Base-by-base conservation (phyloP, 1,140 invertebrate species). In the Ceratina japonica region DNA sequence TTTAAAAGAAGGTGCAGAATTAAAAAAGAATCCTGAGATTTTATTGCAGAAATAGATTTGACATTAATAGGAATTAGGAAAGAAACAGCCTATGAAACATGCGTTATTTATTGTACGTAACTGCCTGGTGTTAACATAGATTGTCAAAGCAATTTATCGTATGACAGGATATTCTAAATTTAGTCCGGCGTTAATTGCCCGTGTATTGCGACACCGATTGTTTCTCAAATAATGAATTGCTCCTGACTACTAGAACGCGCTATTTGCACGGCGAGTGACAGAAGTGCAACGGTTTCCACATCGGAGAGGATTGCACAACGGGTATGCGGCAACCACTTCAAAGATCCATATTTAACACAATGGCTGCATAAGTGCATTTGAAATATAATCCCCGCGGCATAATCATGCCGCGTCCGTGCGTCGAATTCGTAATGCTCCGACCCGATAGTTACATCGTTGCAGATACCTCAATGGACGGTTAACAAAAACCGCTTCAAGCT, bases 261-360 rank as follows among this genome's bases (percentile, higher is more conserved):
- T 10, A 8, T 72, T 72, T 72, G 56, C 70, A 61, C 56, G 49
- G 22, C 0, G n/a, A 72, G 20, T 49, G 70, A 61, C 56, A 72
- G 69, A 61, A 71, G 44, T 24, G 56, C 56, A 13, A 71, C 56
- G 16, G 49, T 71, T 72, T 71, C 51, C 49, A 62, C 75, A 70
- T 78, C 69, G 49, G 16, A 10, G 75, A 63, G 44, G 61, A 72
- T 78, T 69, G 74, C 74, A 58, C 73, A 69, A 49, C 37, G 69
- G 44, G 74, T 31, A 76, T 76, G 64, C 64, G 49, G 44, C 56
- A 76, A 76, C 54, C 44, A 56, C 75, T 78, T 56, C 16, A 78
- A 72, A 72, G 75, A 64, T 78, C 75, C 75, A 72, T 78, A 78
- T 78, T 78, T 78, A 78, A 78, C 75, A 78, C 75, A 78, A 64